Percentiles rank a stretch among this genome's conserved stretches.
Conservation (phyloP, 1,140 invertebrate genomes). For the Metopolophium dirhodum region DNA sequence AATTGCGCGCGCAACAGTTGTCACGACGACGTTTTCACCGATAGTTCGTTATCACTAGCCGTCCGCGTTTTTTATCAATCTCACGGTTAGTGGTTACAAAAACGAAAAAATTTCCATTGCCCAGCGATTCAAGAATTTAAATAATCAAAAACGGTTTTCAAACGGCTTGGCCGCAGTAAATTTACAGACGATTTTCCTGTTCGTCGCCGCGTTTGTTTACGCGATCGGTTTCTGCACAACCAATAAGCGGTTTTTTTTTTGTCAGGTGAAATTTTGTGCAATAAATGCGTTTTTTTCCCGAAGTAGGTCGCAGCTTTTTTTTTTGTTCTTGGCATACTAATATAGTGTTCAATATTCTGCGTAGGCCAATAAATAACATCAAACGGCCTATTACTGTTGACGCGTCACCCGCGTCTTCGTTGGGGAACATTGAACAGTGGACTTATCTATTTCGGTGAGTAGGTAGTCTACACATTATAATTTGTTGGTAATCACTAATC, state of each 20-base stretch:
- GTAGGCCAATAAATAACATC: neutral
- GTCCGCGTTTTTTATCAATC: slow-evolving; percentile 3
- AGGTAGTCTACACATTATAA: neutral
- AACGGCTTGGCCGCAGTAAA: neutral
- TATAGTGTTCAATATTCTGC: neutral
- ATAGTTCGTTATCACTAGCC: slow-evolving; percentile 36
- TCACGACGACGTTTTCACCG: slow-evolving; percentile 32
- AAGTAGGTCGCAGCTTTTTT: slow-evolving; percentile 55
- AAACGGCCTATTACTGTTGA: neutral
- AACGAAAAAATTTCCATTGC: neutral
- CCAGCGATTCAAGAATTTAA: neutral
- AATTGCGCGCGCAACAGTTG: slow-evolving; percentile 53
- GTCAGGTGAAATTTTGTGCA: slow-evolving; percentile 51
- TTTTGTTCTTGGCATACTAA: slow-evolving; percentile 19
- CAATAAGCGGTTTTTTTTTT: neutral
- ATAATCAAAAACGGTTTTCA: neutral
- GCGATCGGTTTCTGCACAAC: neutral
- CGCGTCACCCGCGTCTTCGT: neutral
- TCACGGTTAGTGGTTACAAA: neutral
- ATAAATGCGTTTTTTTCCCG: slow-evolving; percentile 50
- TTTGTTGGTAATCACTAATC: neutral
- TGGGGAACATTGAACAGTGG: neutral
- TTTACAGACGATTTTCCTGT: neutral
- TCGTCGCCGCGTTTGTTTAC: neutral
- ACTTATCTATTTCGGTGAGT: neutral